Evolutionary conservation across 2,113 vertebrate genomes (phyloP).

Genomic region (Pseudorectes ferrugineus): DNA sequence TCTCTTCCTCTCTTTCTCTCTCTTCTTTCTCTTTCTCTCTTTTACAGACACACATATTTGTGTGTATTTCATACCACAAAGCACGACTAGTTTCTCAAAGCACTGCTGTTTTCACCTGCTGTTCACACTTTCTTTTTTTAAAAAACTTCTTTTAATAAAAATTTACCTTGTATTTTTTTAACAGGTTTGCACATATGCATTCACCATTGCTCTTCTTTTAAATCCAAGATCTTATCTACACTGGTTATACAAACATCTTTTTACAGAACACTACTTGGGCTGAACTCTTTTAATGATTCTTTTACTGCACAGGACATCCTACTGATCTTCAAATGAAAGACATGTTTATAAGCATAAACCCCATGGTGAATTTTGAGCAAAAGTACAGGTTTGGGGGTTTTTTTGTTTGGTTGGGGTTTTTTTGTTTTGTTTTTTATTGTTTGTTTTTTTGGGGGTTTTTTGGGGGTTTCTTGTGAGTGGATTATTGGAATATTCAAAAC

Average conservation of each 20-base stretch:
- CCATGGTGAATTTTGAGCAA: not conserved
- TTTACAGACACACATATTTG: not conserved
- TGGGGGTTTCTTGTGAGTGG: not conserved
- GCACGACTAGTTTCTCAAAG: not conserved
- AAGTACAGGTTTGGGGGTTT: not conserved
- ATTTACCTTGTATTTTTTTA: not conserved
- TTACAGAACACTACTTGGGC: not conserved
- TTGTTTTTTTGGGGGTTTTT: not conserved
- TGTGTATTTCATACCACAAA: not conserved
- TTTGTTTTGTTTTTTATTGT: not conserved
- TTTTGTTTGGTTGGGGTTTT: not conserved
- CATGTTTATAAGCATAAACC: not conserved
- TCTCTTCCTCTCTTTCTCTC: not conserved
- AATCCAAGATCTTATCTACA: not conserved
- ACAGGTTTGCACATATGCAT: not conserved
- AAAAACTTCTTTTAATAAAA: not conserved
- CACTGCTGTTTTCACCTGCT: not conserved
- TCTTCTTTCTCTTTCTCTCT: not conserved
- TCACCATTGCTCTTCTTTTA: not conserved
- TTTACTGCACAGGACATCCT: not conserved
- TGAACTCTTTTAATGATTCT: not conserved
- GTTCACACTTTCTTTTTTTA: not conserved
- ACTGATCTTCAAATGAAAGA: not conserved
- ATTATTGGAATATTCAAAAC: not conserved
- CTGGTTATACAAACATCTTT: not conserved